A percentile compares a stretch with the other conserved stretches of the same genome.
Conservation (phyloP, 2,113 vertebrate genomes). For the Rhinogobius similis region DNA sequence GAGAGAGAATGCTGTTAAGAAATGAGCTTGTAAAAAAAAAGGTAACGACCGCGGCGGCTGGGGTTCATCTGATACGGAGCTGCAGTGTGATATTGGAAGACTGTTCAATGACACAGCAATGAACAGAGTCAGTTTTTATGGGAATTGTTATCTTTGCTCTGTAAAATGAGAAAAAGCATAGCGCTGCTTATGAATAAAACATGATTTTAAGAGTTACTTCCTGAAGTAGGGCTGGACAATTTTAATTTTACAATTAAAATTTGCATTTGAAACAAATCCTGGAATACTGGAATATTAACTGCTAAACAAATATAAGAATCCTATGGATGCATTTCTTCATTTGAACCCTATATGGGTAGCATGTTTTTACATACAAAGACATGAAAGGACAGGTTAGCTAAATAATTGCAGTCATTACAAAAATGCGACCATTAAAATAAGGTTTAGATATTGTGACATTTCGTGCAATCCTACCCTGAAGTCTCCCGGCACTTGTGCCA, state of each 20-base stretch:
- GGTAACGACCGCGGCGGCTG: neutral
- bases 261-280: no score
- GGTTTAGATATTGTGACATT: no score
- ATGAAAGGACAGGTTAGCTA: no score
- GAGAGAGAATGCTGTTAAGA: neutral
- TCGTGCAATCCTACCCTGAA: neutral
- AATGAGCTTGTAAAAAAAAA: neutral
- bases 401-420: no score
- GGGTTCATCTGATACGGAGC: neutral
- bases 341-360: no score
- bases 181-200: neutral
- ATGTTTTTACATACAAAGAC: no score
- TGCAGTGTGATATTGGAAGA: neutral
- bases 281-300: no score
- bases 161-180: neutral
- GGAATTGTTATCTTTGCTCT: conserved; percentile 44
- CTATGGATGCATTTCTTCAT: no score
- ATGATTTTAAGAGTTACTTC: neutral
- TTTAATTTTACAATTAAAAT: no score
- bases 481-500: neutral
- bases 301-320: no score
- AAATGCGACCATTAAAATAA: no score
- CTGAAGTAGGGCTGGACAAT: neutral
- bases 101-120: neutral
- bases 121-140: conserved; percentile 7